Evolutionary conservation across 2,113 vertebrate genomes (phyloP), one percentile per base, ranked within the genome.

Genomic region (Sciurus niger): DNA sequence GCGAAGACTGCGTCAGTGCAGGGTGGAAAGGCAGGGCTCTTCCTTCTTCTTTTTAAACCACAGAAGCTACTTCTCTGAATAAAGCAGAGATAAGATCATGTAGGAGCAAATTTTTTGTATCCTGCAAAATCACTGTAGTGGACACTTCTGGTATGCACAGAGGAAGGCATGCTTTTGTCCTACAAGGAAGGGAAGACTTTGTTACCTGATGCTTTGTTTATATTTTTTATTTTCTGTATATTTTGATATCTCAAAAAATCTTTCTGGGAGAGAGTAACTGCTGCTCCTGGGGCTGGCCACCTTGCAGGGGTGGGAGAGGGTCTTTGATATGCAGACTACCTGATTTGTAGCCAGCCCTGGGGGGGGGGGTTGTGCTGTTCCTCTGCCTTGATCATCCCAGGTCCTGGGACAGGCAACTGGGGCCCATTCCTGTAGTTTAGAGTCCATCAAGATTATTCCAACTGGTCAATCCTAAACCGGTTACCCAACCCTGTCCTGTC

Each of bases 11-110:
- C 89, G 87, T 83, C n/a, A n/a, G 12, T 25, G 22, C 34, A 0
- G 30, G 68, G 51, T 72, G 63, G 55, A 51, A 91, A 89, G 80
- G 63, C 28, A 73, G 30, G 88, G 14, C 16, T 37, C 93, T 73
- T 34, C 72, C 7, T 55, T 46, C 34, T 73, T 77, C 40, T 85
- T 93, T 84, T 87, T 73, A 94, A 94, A 95, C n/a, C 51, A 79
- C 43, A 90, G 76, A 94, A 87, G 60, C 86, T 84, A 30, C n/a
- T 89, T 46, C 94, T 92, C 53, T 80, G 82, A 92, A 60, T 94
- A 97, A 96, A 90, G 43, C 51, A 94, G 67, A 93, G 24, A 68
- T 80, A 92, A 87, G 92, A 72, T 48, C 80, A 84, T 77, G 63
- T 74, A 90, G 20, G 37, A 89, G 46, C 77, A 88, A 51, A 89